Percentiles rank a stretch among this genome's conserved stretches.
phyloP scores from a whole-genome alignment of 1,140 invertebrate genomes.

The Bombus pyrosoma region DNA sequence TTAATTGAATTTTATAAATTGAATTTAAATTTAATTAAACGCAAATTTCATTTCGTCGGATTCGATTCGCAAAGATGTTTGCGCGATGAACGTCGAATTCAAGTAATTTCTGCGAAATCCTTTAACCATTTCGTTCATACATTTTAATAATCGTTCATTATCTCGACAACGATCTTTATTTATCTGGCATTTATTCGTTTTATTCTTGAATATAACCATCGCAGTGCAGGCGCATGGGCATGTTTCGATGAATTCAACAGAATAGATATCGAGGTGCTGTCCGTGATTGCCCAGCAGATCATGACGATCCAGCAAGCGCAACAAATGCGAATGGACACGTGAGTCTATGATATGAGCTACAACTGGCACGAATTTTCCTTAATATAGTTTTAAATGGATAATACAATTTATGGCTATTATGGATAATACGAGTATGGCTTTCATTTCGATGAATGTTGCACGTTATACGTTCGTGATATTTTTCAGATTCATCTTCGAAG shows the following conservation, averaged over 20 bases:
- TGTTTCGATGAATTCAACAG: constrained; percentile 92
- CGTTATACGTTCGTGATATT: neutral
- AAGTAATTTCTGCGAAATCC: too few species aligned
- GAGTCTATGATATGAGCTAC: neutral
- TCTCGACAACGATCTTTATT: neutral
- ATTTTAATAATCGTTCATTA: neutral
- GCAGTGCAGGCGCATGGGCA: constrained; percentile 88
- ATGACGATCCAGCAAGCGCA: constrained; percentile 86
- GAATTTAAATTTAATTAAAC: too few species aligned
- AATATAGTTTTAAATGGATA: neutral
- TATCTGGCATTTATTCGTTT: neutral
- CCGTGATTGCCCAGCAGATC: constrained; percentile 86
- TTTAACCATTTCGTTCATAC: too few species aligned
- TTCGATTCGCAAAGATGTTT: too few species aligned
- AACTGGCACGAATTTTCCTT: neutral
- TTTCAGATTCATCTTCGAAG: constrained; percentile 86
- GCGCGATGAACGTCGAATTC: fast-evolving
- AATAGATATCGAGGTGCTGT: constrained; percentile 87
- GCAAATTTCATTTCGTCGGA: too few species aligned
- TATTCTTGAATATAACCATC: constrained; percentile 56
- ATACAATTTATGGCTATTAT: too few species aligned
- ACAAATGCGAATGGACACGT: constrained; percentile 77
- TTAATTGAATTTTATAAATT: too few species aligned
- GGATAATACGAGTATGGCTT: neutral
- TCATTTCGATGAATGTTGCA: too few species aligned